Evolutionary conservation across 2,113 vertebrate species (phyloP), one percentile per base, ranked within the genome.

Genomic region (Oenanthe melanoleuca): DNA sequence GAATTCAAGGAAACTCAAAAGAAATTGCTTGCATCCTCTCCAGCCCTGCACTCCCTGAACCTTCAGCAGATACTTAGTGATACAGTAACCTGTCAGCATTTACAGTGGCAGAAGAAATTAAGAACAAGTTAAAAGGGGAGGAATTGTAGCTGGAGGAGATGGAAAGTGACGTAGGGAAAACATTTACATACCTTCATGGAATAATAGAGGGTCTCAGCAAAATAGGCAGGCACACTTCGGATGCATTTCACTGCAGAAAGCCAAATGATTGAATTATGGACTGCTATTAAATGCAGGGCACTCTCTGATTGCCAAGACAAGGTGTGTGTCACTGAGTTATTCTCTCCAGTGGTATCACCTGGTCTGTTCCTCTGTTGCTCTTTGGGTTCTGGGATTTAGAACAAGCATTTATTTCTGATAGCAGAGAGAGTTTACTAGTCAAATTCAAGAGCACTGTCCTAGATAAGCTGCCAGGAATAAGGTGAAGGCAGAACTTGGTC

Each of bases 151-250:
- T 8, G 5, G 24, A 37, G 8, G 14, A 72, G n/a, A 59, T 8
- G 16, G 7, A 59, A 79, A 64, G 14, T 9, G 24, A 65, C 0
- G 0, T 9, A 31, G 3, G 29, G 53, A 79, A 38, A 79, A 50
- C 9, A 40, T 1, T 4, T 53, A 93, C 97, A 8, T 97, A 99
- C 99, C 98, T 99, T 99, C 98, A 99, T 99, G 14, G 99, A 98
- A 61, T 98, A 95, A 95, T 98, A 98, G 5, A 99, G 97, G 8
- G 93, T 91, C 92, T 99, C 99, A 6, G 99, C 99, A 74, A 99
- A 98, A 96, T 98, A 99, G 33, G 97, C 98, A 52, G 99, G 99
- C 47, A 99, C 96, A 9, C 98, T 99, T 82, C 97, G 97, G 77
- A 97, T 89, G 83, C 99, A 99, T 95, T 99, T 99, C 95, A 99